Base-by-base conservation (phyloP, 1,140 invertebrate species). In the Tenebrio molitor region DNA sequence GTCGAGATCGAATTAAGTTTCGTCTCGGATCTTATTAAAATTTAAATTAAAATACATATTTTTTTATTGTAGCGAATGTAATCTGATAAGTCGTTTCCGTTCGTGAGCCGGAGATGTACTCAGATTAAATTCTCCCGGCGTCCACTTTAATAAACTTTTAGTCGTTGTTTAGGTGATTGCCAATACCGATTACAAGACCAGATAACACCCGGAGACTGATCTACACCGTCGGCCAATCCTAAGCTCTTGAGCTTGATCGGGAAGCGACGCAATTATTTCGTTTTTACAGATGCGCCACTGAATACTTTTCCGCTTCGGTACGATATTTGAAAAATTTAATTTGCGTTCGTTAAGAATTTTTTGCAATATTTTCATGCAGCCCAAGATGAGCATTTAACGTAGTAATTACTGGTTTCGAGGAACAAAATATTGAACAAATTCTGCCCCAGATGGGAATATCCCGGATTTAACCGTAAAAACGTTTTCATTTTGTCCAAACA, bases 11-110 rank as follows among this genome's bases (percentile, higher is more conserved):
- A 50, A 17, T 50, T 21, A 50, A 23, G 19, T 42, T 50, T 50
- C 2, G 44, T 19, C 44, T 50, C 19, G 17, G 44, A n/a, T 21
- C 16, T 50, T 19, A 50, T 50, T 21, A 50, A 50, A 50, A 50
- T 50, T 50, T 50, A 50, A 50, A 50, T 50, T 50, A 50, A 50
- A 50, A 17, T 50, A 21, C 44, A 50, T 17, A 50, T 50, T 50
- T 50, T n/a, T 50, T 50, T 19, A 50, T 50, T 50, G 10, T 50
- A 50, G 44, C 17, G n/a, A 50, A 50, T 50, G 17, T 21, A 50
- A 50, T 50, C 44, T 50, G 44, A 50, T 50, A 19, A 50, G n/a
- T 21, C 17, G 44, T n/a, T 50, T 50, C 44, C 44, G 44, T 50
- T 50, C 17, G 17, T 16, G 17, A 42, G 17, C 41, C 17, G n/a